Evolutionary conservation across 2,888 invertebrate species (phyloP), one percentile per base, ranked within the genome.

Genomic region (Macrosiphum euphorbiae): DNA sequence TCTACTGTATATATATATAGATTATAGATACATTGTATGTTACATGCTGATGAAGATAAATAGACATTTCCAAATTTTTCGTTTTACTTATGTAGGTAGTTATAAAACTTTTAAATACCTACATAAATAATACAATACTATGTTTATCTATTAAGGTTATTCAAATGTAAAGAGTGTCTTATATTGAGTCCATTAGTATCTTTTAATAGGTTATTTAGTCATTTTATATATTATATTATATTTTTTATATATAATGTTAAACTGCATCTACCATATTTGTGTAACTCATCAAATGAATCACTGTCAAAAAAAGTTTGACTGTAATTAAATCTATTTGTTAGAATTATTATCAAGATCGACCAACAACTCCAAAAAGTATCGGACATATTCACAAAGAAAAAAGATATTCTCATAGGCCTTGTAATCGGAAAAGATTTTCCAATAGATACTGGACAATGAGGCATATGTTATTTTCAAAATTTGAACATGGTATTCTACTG

Each of bases 401-500:
- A 16, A 16, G 28, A 44, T 47, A 20, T 28, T 61, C 44, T 35
- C 78, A 20, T 44, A 28, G 10, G 3, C 7, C 20, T 16, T 5
- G 67, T 20, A 90, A 61, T 78, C 35, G 20, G 5, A 61, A 41
- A 61, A 44, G 28, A 1, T 16, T 61, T 24, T 28, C 55, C 35
- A 35, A 26, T 11, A 98, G 98, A 95, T 99, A 99, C 96, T 99
- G 99, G 98, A 96, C 97, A 52, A 98, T 98, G 95, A 96, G 99
- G 90, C 99, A 99, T 96, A 97, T 98, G 0, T 96, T 99, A 26
- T 99, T 99, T 96, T 97, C 97, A 95, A 97, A 97, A 95, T 99
- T 98, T 96, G 99, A 99, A 96, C 97, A 98, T 94, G 99, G 99
- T 58, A 98, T 99, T 94, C 97, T 97, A 95, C 96, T 99, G 95